phyloP scores from a whole-genome alignment of 2,888 invertebrate species.

The Falcaria lacertinaria region DNA sequence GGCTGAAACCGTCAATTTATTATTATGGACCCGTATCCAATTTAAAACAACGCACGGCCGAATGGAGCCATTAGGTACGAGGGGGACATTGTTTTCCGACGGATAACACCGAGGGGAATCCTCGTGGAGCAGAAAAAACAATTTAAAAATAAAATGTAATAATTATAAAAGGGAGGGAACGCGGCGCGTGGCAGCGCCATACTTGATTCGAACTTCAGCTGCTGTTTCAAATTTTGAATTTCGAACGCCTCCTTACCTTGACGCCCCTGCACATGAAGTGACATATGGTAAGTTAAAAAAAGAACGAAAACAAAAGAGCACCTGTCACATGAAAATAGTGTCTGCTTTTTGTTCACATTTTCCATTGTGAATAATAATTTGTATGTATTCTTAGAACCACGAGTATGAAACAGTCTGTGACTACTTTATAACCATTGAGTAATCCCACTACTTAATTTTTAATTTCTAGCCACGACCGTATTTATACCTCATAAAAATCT shows the following conservation, averaged over 20 bases:
- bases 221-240: constrained; percentile 48
- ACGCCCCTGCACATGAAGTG: constrained; percentile 30
- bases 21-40: constrained; percentile 79
- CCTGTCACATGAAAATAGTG: constrained; percentile 16
- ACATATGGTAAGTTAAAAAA: constrained; percentile 53
- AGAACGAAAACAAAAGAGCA: constrained; percentile 21
- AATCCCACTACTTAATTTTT: too few species aligned
- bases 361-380: not conserved
- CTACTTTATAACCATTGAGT: too few species aligned
- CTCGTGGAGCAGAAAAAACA: constrained; percentile 74
- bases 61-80: constrained; percentile 63
- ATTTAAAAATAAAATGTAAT: constrained; percentile 80
- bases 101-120: constrained; percentile 68
- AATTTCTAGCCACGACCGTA: too few species aligned
- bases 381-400: too few species aligned
- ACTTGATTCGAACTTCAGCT: constrained; percentile 74
- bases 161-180: constrained; percentile 74
- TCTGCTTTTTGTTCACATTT: constrained; percentile 1
- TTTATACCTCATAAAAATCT: too few species aligned
- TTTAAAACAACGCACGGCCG: constrained; percentile 76
- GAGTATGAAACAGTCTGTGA: too few species aligned
- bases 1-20: constrained; percentile 77
- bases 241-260: constrained; percentile 37
- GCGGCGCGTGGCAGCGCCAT: constrained; percentile 69
- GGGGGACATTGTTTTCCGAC: constrained; percentile 70